Base-by-base conservation (phyloP, 2,113 vertebrate species). In the Corythoichthys intestinalis region DNA sequence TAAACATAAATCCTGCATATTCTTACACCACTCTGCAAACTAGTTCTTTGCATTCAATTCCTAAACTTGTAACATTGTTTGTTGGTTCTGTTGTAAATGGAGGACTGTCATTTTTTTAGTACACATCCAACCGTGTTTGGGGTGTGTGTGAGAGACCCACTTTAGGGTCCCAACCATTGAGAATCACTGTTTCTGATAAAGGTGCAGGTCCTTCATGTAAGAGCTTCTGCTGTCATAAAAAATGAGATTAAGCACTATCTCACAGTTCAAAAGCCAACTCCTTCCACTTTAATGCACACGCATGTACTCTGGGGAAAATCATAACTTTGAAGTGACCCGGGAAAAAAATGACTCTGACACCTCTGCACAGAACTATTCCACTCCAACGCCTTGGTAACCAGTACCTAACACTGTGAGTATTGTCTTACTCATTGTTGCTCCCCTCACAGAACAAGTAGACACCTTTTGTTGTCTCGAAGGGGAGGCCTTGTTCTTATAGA, bases 401-500 rank as follows among this genome's bases (percentile, higher is more conserved):
- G 69, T 13, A 66, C 59, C 20, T 77, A 86, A 82, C 77, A 53
- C 74, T 73, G 56, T 38, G 39, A 46, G 68, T 41, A 76, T 82
- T 75, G 78, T 81, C 78, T 65, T 1, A 34, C 44, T 75, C 87
- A 79, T 72, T 78, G 78, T 71, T 66, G 64, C 79, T 66, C 47
- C 50, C 6, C 69, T 54, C 63, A 39, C 47, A 54, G 60, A 66
- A 74, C 74, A 65, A 75, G 69, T 70, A 75, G 71, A 86, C 68
- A 74, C 67, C 73, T 76, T 85, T 87, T 89, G 85, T 87, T 81
- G 78, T 82, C 84, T 82, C 76, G 37, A 37, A 66, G 65, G 70
- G 78, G 73, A 85, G 86, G 76, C 83, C 65, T 69, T 59, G 82
- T 90, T 91, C 87, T 89, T 70, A 76, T 78, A 79, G 84, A 35